Evolutionary conservation across 1,140 invertebrate species (phyloP), one percentile per base, ranked within the genome.

Genomic region (Hyles vespertilio): DNA sequence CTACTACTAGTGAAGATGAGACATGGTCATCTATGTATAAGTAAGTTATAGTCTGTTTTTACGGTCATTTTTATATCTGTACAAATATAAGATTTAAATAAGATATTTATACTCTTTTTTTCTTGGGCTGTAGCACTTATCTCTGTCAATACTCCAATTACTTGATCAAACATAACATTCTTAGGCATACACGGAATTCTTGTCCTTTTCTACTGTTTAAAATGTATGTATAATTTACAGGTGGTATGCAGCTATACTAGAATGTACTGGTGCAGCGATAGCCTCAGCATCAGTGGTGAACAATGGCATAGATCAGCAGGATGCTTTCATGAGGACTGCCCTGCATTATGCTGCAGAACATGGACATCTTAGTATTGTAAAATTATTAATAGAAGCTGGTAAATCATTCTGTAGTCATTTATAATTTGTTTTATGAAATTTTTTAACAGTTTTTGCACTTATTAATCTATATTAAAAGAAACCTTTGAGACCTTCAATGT

Each of bases 191-290:
- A 22, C 2, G 22, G 22, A 22, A 22, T 22, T 22, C 22, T 22
- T 22, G 22, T 22, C 22, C 22, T 22, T 22, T 22, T 22, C 4
- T 40, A 8, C 36, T 40, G 36, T 5, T 5, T 40, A 8, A 40
- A 5, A 5, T 36, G 4, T 5, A 5, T 40, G 4, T 40, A 2
- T 40, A 40, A 40, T 56, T 79, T 69, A 45, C 51, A 87, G 86
- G 56, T 89, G 86, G 86, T 89, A 89, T 80, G 86, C 86, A 58
- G 71, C 78, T 36, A 87, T 89, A 69, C 59, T 89, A 53, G 86
- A 89, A 70, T 74, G 69, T 45, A 85, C 84, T 22, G 86, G 84
- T 32, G 72, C 82, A 54, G 84, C 84, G 9, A 80, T 87, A 56
- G 80, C 80, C 11, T 73, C 80, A 51, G 81, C 79, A 2, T 79